These are phyloP conservation scores for Anorthoa munda DNA, from an alignment of 2,888 invertebrate genomes.

Conservation along the genomic window DNA sequence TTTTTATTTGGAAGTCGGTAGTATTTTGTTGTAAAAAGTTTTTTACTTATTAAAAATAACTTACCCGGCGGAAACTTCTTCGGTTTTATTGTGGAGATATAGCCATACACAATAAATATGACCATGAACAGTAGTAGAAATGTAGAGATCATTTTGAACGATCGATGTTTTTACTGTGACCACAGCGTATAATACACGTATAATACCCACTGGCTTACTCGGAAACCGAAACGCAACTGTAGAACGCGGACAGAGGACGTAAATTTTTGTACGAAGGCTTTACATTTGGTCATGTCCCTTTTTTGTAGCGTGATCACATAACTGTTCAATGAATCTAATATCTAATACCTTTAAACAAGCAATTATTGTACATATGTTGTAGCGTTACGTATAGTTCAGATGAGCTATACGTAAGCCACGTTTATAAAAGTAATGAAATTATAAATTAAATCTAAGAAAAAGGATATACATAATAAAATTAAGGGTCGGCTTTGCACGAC, in stretches of 20 bases:
- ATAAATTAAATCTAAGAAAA: no score
- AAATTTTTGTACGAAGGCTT: constrained; percentile 57
- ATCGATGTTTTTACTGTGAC: constrained; percentile 57
- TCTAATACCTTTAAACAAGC: no score
- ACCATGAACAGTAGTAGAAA: constrained; percentile 61
- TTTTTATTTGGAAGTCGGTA: no score
- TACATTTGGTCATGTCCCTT: constrained; percentile 41
- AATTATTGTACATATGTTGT: no score
- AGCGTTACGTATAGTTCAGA: no score
- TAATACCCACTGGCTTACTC: constrained; percentile 66
- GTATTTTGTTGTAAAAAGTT: no score
- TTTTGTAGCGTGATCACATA: constrained; percentile 44
- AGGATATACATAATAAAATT: no score
- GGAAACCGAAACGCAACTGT: constrained; percentile 69
- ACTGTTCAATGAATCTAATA: constrained; percentile 28
- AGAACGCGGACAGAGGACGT: constrained; percentile 42
- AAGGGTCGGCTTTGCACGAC: no score
- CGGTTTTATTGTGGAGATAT: constrained; percentile 79
- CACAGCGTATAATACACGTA: constrained; percentile 49
- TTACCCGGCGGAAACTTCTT: constrained; percentile 89
- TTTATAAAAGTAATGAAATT: no score
- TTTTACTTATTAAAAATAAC: constrained; percentile 33
- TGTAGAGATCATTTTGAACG: constrained; percentile 62
- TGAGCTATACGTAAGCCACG: no score
- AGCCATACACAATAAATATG: constrained; percentile 58